These are phyloP conservation scores for Acrobasis suavella DNA, from an alignment of 2,888 invertebrate species.

Conservation along the genomic window DNA sequence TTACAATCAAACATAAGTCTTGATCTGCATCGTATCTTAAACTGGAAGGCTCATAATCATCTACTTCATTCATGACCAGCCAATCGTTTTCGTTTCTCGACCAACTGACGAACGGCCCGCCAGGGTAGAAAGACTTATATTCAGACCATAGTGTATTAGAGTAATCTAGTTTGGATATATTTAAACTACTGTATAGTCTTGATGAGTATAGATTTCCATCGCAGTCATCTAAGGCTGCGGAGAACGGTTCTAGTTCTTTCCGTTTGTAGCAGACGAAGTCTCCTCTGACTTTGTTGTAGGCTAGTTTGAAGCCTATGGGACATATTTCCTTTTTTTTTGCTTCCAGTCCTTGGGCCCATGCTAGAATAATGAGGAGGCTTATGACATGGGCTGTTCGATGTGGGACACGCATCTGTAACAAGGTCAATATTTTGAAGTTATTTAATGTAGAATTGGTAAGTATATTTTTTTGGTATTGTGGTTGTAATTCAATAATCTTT, in stretches of 20 bases:
- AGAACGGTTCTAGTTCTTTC: conserved; percentile 65
- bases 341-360: conserved; percentile 41
- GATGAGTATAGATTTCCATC: conserved; percentile 62
- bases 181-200: conserved; percentile 52
- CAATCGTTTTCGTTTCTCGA: conserved; percentile 34
- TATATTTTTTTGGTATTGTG: no score
- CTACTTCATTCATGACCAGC: neutral
- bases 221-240: conserved; percentile 64
- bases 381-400: conserved; percentile 38
- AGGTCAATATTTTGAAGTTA: neutral
- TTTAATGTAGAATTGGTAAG: no score
- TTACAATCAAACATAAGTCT: conserved; percentile 60
- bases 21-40: conserved; percentile 40
- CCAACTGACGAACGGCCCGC: conserved; percentile 71
- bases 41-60: neutral
- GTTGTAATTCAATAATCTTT: no score
- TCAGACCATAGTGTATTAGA: conserved; percentile 65
- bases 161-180: conserved; percentile 45
- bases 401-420: conserved; percentile 49
- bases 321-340: conserved; percentile 47
- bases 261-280: conserved; percentile 53
- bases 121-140: conserved; percentile 64
- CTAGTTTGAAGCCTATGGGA: conserved; percentile 64
- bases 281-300: conserved; percentile 33
- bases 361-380: conserved; percentile 38